These are phyloP conservation scores for Phrynocephalus vlangalii DNA, from an alignment of 2,797 vertebrate genomes.

Conservation along the genomic window DNA sequence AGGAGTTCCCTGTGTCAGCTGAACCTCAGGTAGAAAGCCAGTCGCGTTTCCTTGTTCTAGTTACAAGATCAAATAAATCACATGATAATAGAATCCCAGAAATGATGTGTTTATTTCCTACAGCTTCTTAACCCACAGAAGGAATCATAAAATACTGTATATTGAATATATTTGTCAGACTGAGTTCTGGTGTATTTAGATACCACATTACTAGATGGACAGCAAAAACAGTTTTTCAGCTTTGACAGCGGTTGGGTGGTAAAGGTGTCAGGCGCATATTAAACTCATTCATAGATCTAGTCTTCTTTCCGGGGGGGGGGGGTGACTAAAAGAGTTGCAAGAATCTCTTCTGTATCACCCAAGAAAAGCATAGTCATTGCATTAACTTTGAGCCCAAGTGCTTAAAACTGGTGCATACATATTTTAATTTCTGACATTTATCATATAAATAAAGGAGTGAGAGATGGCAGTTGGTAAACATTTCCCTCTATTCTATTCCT, in stretches of 20 bases:
- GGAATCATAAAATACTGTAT: too few species aligned
- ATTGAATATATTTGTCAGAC: background rate
- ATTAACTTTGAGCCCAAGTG: background rate
- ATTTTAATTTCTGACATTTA: constrained; percentile 11
- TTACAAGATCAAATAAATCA: too few species aligned
- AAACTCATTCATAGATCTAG: background rate
- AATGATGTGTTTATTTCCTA: too few species aligned
- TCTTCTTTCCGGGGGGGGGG: background rate
- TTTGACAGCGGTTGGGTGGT: background rate
- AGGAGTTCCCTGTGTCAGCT: too few species aligned
- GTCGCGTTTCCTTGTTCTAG: too few species aligned
- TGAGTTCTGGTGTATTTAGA: background rate
- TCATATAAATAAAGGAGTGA: background rate
- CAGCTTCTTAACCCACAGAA: too few species aligned
- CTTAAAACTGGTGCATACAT: background rate
- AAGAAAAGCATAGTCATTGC: background rate
- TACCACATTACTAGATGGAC: background rate
- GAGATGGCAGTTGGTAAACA: constrained; percentile 20
- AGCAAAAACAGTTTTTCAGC: background rate
- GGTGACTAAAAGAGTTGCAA: background rate
- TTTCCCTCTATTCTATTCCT: background rate
- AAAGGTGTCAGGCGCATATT: background rate
- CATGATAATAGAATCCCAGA: too few species aligned
- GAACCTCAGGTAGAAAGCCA: too few species aligned
- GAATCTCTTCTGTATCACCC: background rate